Evolutionary conservation across 2,113 vertebrate species (phyloP).

Genomic region (Edolisoma coerulescens): DNA sequence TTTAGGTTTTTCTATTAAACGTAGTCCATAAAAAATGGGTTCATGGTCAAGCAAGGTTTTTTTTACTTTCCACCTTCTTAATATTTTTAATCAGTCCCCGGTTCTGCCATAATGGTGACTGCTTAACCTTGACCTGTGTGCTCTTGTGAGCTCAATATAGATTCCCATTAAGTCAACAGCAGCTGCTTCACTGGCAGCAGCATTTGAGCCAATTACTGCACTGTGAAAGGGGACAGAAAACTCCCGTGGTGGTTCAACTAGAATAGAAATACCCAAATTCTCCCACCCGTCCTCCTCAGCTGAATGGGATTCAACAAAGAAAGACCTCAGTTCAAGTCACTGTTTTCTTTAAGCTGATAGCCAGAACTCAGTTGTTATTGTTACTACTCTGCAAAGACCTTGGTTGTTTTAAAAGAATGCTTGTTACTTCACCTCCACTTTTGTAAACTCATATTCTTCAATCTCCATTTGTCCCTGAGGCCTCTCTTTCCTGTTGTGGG

Average conservation of each 20-base stretch:
- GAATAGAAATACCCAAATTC: not conserved
- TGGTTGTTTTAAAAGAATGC: not conserved
- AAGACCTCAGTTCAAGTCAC: not conserved
- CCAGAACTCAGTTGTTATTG: not conserved
- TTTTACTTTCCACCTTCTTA: not conserved
- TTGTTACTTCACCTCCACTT: not conserved
- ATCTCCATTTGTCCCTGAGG: not conserved
- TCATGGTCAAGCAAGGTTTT: not conserved
- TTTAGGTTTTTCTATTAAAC: not conserved
- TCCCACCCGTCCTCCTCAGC: not conserved
- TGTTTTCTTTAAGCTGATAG: not conserved
- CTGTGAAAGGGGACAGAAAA: not conserved
- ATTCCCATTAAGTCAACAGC: not conserved
- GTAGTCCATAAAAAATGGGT: not conserved
- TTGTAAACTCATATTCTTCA: not conserved
- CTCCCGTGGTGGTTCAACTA: not conserved
- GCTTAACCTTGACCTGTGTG: not conserved
- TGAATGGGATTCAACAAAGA: not conserved
- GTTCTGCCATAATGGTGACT: not conserved
- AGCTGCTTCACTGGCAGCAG: not conserved
- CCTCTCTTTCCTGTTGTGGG: not conserved
- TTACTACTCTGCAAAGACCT: not conserved
- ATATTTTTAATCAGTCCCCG: not conserved
- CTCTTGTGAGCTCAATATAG: not conserved
- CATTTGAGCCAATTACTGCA: not conserved